Base-by-base conservation (phyloP, 2,113 vertebrate genomes). In the Platichthys stellatus region DNA sequence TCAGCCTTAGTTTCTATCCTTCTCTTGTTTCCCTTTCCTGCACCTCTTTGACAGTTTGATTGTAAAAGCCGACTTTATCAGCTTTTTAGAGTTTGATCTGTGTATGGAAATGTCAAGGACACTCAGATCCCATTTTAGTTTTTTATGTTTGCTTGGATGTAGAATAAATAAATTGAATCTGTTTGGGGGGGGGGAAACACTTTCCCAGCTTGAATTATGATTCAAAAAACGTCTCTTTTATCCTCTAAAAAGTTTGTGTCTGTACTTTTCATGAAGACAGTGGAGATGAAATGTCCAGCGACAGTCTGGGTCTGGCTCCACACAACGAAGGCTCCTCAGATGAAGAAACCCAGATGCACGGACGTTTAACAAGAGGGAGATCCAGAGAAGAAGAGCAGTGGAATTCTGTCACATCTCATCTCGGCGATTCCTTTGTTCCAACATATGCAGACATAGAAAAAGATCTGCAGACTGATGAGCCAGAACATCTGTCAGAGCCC, bases 251-350 rank as follows among this genome's bases (percentile, higher is more conserved):
- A 54, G 8, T 17, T 54, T 40, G 20, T 40, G 28, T 60, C 0
- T 69, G 0, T 77, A 47, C 76, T 54, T 63, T 63, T 61, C 28
- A 12, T 38, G 26, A 67, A 89, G 93, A 90, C 78, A 89, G 90
- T 43, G 85, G 53, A 21, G 82, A 84, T 43, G 91, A 93, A 58
- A 88, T 89, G 77, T 92, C 89, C 68, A 82, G 68, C 31, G 83
- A 90, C 59, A 89, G 88, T 71, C 69, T 85, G n/a, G 75, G 43
- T 28, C 74, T 88, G 79, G 45, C 71, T 56, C 57, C 63, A 56
- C 49, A 58, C 47, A 89, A 87, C 63, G 84, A 81, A 43, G 90
- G 87, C 71, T 90, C 86, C 21, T 87, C 86, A 57, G 88, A 90
- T 8, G 90, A 93, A 69, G 90, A 91, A 54, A 40, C 79, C 31